Evolutionary conservation across 2,888 invertebrate species (phyloP), one percentile per base, ranked within the genome.

Genomic region (Pandemis corylana): DNA sequence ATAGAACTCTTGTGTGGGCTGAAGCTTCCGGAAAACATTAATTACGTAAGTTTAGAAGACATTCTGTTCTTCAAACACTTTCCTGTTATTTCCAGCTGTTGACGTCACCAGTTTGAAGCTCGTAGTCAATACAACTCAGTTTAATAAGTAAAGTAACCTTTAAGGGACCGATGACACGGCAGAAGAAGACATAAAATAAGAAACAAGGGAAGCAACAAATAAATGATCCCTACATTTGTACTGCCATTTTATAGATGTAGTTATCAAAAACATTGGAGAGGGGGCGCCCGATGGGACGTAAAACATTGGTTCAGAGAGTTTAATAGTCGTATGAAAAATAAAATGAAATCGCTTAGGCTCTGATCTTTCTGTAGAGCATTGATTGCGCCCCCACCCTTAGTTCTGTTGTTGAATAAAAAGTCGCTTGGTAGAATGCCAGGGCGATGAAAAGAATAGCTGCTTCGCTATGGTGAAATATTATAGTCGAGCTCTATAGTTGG

Each of bases 351-450:
- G 83, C 85, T 87, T 85, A 88, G 87, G 84, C 86, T 82, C 80
- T 84, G 86, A 87, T 89, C 85, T 87, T 87, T 87, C 87, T 84
- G 83, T 83, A 81, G 82, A 87, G 87, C 92, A 92, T 92, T 90
- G 92, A 93, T 93, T 92, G 91, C 88, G 82, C 85, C 86, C 85
- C 86, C 85, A 82, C 87, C 85, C 87, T 65, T 84, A 84, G 86
- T 87, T 87, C 87, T 90, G 88, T 90, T 88, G 87, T 89, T 87
- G 85, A 89, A 90, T 91, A 92, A 92, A 91, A 91, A 90, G 86
- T 83, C 86, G 85, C 85, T 92, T 93, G 93, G 91, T 91, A 90
- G 86, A 89, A 91, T 92, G 92, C 92, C 92, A 93, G 86, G 80
- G 78, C 84, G 84, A 87, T 90, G 89, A 89, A 91, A 91, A 91